Percentiles rank a stretch among this genome's conserved stretches.
Conservation (phyloP, 2,797 vertebrate genomes). For the Falco cherrug region DNA sequence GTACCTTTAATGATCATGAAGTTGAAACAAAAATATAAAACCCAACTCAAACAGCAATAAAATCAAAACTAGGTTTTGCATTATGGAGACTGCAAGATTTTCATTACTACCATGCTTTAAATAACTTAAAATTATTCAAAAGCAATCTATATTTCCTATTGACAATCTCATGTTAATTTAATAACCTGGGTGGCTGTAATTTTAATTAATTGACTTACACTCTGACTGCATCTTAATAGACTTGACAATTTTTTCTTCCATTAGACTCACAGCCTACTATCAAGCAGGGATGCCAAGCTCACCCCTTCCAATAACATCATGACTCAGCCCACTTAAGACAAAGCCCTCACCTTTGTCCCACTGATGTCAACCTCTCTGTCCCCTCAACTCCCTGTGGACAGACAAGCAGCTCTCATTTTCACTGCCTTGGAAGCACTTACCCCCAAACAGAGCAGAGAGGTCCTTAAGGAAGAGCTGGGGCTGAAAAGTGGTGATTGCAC, state of each 20-base stretch:
- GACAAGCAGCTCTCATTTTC: background rate
- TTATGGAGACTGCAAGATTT: background rate
- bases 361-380: background rate
- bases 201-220: conserved; percentile 29
- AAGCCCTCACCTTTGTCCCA: background rate
- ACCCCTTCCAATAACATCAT: background rate
- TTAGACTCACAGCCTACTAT: background rate
- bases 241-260: conserved; percentile 12
- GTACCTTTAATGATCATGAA: background rate
- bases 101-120: background rate
- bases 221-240: conserved; percentile 1
- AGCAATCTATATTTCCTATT: conserved; percentile 25
- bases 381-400: background rate
- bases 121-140: conserved; percentile 9
- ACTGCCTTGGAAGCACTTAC: background rate
- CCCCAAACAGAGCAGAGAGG: background rate
- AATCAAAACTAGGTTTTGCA: conserved; percentile 3
- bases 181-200: background rate
- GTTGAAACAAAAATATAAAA: background rate
- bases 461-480: background rate
- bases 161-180: conserved; percentile 36
- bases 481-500: background rate
- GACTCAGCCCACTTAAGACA: background rate
- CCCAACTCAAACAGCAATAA: background rate
- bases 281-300: background rate